Percentiles rank a stretch among this genome's conserved stretches.
phyloP scores from a whole-genome alignment of 30 jellyfish, hydroid and myxozoan species.

The Sanderia malayensis region DNA sequence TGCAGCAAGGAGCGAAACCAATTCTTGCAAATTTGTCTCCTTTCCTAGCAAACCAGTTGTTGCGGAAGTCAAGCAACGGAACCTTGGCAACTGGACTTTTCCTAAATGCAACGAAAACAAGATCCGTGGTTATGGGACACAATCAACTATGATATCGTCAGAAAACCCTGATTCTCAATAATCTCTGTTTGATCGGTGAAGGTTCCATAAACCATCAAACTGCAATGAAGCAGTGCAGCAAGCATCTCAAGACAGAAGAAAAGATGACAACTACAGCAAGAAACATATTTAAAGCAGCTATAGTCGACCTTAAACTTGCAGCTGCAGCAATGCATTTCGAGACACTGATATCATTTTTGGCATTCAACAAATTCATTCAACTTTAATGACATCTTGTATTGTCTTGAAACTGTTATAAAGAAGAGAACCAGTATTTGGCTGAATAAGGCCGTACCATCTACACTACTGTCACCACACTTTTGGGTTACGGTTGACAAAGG shows the following conservation, averaged over 20 bases:
- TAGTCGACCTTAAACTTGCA: neutral
- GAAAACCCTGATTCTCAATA: neutral
- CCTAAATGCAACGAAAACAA: neutral
- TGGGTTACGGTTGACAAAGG: too few relatives aligned
- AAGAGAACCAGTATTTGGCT: too few relatives aligned
- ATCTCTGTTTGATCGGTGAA: neutral
- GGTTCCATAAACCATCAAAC: neutral
- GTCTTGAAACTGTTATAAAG: too few relatives aligned
- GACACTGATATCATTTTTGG: too few relatives aligned
- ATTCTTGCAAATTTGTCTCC: too few relatives aligned
- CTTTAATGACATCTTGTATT: too few relatives aligned
- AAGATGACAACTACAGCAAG: neutral
- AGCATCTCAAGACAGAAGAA: neutral
- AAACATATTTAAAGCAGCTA: neutral
- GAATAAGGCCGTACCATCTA: too few relatives aligned
- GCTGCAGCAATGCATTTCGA: too few relatives aligned
- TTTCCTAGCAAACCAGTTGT: neutral
- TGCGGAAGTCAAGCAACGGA: neutral
- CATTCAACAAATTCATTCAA: too few relatives aligned
- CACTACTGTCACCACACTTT: too few relatives aligned
- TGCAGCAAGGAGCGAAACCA: too few relatives aligned
- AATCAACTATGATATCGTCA: neutral
- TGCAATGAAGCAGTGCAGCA: neutral
- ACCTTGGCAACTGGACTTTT: neutral
- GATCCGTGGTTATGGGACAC: neutral